A percentile compares a stretch with the other conserved stretches of the same genome.
Conservation (phyloP, 2,113 vertebrate species). For the Ictalurus punctatus region DNA sequence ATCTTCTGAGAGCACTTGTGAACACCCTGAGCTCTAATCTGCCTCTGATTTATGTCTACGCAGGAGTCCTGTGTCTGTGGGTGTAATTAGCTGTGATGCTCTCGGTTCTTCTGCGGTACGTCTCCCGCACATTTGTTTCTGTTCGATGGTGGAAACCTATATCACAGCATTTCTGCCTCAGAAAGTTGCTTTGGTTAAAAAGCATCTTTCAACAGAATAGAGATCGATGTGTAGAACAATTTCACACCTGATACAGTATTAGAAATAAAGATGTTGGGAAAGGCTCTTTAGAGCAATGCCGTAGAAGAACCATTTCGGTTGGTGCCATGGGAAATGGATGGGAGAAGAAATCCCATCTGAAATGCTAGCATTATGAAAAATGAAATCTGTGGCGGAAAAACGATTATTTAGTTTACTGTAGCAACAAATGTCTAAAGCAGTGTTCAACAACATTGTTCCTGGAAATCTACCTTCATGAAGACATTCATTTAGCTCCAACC, state of each 20-base stretch:
- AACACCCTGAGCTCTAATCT: conserved; percentile 6
- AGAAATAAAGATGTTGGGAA: neutral
- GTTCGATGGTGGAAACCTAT: neutral
- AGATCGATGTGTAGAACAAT: neutral
- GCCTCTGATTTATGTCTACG: conserved; percentile 17
- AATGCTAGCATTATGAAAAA: neutral
- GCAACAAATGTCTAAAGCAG: neutral
- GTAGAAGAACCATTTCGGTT: neutral
- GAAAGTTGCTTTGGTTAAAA: too few relatives aligned
- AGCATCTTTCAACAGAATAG: neutral
- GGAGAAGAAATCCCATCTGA: neutral
- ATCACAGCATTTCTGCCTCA: neutral
- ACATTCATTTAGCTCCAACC: too few relatives aligned
- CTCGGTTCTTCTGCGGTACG: neutral
- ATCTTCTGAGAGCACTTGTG: conserved; percentile 9
- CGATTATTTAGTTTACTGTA: neutral
- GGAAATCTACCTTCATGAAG: too few relatives aligned
- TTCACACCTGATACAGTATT: neutral
- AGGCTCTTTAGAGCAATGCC: neutral
- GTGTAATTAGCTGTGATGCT: neutral
- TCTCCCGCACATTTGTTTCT: neutral
- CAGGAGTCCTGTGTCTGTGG: neutral
- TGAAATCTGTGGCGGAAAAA: neutral
- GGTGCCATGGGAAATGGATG: neutral
- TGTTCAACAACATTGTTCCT: too few relatives aligned